A percentile compares a stretch with the other conserved stretches of the same genome.
These are phyloP conservation scores for Capromys pilorides DNA, from an alignment of 2,797 vertebrate species.

Conservation along the genomic window DNA sequence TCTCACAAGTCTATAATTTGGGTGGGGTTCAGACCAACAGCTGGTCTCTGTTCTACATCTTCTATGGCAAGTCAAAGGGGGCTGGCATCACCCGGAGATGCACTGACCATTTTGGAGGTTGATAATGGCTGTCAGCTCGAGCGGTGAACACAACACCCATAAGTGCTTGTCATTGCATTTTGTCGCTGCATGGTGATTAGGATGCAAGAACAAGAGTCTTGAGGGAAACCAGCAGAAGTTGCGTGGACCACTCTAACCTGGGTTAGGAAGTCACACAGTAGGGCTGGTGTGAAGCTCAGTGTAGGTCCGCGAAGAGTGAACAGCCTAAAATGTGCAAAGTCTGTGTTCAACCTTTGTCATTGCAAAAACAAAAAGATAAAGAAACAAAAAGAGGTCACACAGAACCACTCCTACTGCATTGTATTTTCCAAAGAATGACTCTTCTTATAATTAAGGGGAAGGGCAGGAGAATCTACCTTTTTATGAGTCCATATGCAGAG, in stretches of 20 bases:
- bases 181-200: background rate
- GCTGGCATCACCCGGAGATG: background rate
- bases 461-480: background rate
- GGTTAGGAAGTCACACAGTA: slow-evolving; percentile 3
- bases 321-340: background rate
- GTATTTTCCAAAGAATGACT: background rate
- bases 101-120: background rate
- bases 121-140: background rate
- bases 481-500: background rate
- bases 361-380: background rate
- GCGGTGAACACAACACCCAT: background rate
- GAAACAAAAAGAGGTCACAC: background rate
- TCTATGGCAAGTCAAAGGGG: background rate
- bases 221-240: background rate
- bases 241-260: background rate
- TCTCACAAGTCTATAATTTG: slow-evolving; percentile 26
- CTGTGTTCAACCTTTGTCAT: background rate
- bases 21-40: background rate
- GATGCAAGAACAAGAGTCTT: background rate
- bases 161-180: background rate
- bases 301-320: background rate
- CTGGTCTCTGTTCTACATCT: background rate
- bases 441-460: background rate
- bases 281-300: background rate
- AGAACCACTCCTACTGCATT: background rate